Evolutionary conservation across 2,113 vertebrate species (phyloP).

Genomic region (Pitta sordida): DNA sequence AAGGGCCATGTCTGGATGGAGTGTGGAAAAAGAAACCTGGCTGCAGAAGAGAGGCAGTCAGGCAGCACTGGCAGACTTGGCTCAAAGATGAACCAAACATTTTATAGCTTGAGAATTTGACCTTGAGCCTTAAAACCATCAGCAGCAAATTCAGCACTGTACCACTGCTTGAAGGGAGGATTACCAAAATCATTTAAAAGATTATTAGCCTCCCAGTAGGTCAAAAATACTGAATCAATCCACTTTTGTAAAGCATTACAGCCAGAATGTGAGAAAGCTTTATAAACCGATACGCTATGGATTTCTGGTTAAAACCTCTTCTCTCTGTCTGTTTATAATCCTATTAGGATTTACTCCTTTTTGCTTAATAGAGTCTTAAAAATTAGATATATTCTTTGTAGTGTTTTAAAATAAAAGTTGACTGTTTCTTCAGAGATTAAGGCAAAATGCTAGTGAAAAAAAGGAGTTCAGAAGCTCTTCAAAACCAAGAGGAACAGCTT

Average conservation of each 20-base stretch:
- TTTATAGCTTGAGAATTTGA: neutral
- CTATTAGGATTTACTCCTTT: constrained; percentile 6
- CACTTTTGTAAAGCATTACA: neutral
- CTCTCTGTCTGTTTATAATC: neutral
- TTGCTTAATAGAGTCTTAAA: neutral
- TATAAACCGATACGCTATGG: neutral
- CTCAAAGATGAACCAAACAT: accelerated
- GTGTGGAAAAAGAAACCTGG: neutral
- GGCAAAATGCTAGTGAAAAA: neutral
- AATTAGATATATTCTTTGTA: neutral
- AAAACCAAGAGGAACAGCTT: neutral
- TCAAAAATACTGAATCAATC: constrained; percentile 42
- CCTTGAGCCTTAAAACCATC: neutral
- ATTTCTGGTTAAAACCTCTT: neutral
- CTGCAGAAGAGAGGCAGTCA: neutral
- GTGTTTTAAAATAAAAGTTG: neutral
- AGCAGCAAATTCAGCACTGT: neutral
- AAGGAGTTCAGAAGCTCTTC: neutral
- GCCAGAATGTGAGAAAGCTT: neutral
- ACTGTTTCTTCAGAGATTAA: neutral
- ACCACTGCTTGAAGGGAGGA: neutral
- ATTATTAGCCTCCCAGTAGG: constrained; percentile 9
- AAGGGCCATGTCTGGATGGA: accelerated
- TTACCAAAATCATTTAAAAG: constrained; percentile 22
- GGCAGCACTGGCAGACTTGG: neutral